Percentiles rank a stretch among this genome's conserved stretches.
Evolutionary conservation across 2,113 vertebrate genomes (phyloP).

Genomic region (Urocitellus parryii): DNA sequence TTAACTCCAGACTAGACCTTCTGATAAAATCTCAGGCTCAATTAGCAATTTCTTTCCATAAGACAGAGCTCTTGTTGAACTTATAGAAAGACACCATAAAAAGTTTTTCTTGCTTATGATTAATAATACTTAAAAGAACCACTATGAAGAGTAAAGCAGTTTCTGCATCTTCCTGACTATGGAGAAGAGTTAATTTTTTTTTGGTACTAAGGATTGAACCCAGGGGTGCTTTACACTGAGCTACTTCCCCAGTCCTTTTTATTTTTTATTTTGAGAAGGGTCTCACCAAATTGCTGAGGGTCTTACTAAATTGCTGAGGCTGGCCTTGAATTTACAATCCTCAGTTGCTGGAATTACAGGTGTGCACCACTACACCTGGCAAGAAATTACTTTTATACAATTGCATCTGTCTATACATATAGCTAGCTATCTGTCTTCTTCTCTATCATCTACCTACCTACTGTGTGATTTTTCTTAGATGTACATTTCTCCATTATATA

Average conservation of each 20-base stretch:
- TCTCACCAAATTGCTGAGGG: no score
- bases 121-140: not conserved
- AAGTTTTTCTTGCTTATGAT: conserved; percentile 8
- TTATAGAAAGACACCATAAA: conserved; percentile 2
- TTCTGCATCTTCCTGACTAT: not conserved
- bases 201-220: no score
- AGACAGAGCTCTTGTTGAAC: not conserved
- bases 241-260: no score
- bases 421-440: not conserved
- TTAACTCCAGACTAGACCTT: not conserved
- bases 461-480: not conserved
- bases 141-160: not conserved
- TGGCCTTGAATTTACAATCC: no score
- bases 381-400: not conserved
- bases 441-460: not conserved
- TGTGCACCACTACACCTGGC: no score
- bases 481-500: not conserved
- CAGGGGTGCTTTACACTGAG: no score
- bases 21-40: conserved; percentile 1
- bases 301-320: no score
- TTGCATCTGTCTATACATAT: not conserved
- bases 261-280: no score
- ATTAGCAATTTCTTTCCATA: conserved; percentile 9
- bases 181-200: conserved; percentile 4
- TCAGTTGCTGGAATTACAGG: no score